Conservation (phyloP, 2,888 invertebrate species). For the Pachycephus smyrnensis region DNA sequence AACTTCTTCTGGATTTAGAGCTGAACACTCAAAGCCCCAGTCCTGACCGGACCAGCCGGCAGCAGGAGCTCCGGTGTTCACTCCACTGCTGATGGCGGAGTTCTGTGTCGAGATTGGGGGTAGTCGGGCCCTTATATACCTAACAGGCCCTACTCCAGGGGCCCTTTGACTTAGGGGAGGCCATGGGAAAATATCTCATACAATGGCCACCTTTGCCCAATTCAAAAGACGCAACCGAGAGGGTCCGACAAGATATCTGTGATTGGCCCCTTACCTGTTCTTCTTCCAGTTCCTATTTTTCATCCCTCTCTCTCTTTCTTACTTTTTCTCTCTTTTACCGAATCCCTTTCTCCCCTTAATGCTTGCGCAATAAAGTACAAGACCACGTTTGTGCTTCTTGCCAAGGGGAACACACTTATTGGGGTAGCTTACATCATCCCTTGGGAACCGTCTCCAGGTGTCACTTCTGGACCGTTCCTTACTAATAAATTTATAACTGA, state of each 20-base stretch:
- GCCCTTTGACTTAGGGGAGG: conserved; percentile 35
- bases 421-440: conserved; percentile 20
- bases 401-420: not conserved
- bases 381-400: conserved; percentile 15
- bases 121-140: conserved; percentile 51
- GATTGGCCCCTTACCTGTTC: conserved; percentile 38
- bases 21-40: conserved; percentile 15
- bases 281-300: conserved; percentile 2
- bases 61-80: conserved; percentile 37
- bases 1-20: conserved; percentile 8
- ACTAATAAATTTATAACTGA: not conserved
- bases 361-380: conserved; percentile 24
- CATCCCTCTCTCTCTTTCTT: not conserved
- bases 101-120: conserved; percentile 43
- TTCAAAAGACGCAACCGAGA: not conserved
- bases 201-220: conserved; percentile 34
- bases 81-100: conserved; percentile 44
- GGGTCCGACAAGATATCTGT: conserved; percentile 12
- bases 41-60: conserved; percentile 47
- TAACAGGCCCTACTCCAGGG: conserved; percentile 20
- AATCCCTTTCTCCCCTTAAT: not conserved
- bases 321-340: not conserved
- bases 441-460: conserved; percentile 24
- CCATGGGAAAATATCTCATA: conserved; percentile 57
- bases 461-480: not conserved